Conservation (phyloP, 2,113 vertebrate genomes). For the Podocnemis expansa region DNA sequence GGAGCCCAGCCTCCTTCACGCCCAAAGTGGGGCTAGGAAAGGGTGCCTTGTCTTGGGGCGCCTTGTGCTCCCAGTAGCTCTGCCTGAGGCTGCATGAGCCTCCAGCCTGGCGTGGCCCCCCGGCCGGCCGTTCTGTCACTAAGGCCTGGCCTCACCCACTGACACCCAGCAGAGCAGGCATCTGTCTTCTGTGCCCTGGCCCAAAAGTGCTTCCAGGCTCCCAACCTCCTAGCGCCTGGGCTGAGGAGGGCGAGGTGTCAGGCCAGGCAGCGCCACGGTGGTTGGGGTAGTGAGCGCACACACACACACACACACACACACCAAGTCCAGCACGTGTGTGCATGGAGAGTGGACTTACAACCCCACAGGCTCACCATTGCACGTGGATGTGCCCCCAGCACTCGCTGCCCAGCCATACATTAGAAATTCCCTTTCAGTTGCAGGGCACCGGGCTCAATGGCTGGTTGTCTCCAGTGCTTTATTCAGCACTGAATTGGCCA, state of each 20-base stretch:
- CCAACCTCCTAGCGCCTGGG: not conserved
- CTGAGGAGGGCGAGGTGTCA: too few species aligned
- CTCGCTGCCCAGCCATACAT: too few species aligned
- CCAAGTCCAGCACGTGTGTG: too few species aligned
- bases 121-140: not conserved
- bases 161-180: not conserved
- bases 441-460: too few species aligned
- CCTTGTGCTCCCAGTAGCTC: too few species aligned
- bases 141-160: not conserved
- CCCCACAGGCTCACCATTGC: too few species aligned
- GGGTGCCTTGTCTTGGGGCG: not conserved
- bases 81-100: too few species aligned
- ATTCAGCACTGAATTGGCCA: too few species aligned
- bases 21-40: not conserved
- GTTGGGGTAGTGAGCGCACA: not conserved
- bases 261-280: not conserved
- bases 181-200: not conserved
- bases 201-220: not conserved
- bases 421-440: too few species aligned
- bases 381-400: too few species aligned
- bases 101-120: not conserved
- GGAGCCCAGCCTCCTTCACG: not conserved
- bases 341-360: too few species aligned
- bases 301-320: fast-evolving
- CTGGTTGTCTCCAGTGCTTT: too few species aligned